Percentiles rank a stretch among this genome's conserved stretches.
Conservation (phyloP, 2,888 invertebrate genomes). For the Stegophylla sp. region DNA sequence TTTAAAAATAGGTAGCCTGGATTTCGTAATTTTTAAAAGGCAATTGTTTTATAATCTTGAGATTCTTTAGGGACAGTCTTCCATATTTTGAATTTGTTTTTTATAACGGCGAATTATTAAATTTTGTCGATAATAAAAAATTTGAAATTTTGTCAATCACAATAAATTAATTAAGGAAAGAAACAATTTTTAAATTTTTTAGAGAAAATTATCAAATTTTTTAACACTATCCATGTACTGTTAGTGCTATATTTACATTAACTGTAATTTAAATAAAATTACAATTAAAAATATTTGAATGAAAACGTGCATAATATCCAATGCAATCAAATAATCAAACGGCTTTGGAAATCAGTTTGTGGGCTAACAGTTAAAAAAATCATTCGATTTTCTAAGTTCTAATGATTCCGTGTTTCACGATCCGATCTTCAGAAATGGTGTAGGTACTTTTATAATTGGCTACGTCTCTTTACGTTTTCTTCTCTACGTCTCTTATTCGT, state of each 20-base stretch:
- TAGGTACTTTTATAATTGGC: conserved; percentile 50
- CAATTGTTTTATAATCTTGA: neutral
- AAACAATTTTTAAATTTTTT: neutral
- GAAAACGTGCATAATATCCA: conserved; percentile 24
- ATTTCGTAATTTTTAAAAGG: neutral
- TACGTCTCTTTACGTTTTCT: neutral
- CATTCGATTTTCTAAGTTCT: conserved; percentile 40
- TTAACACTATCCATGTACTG: neutral
- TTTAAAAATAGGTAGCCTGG: neutral
- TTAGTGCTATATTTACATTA: neutral
- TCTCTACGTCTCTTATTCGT: too few relatives aligned
- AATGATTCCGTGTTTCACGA: conserved; percentile 39
- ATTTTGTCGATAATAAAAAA: neutral
- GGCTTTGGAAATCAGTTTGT: conserved; percentile 22
- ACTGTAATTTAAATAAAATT: conserved; percentile 36
- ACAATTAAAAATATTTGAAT: conserved; percentile 28
- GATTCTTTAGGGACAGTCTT: neutral
- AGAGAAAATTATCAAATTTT: conserved; percentile 9
- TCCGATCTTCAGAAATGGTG: conserved; percentile 13
- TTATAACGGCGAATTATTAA: conserved; percentile 3
- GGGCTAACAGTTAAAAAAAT: conserved; percentile 21
- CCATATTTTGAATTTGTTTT: neutral
- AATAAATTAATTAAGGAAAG: conserved; percentile 7
- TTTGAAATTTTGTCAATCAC: neutral
- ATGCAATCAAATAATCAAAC: conserved; percentile 6